These are phyloP conservation scores for Aphaenogaster floridana DNA, from an alignment of 1,140 invertebrate species.

Conservation along the genomic window DNA sequence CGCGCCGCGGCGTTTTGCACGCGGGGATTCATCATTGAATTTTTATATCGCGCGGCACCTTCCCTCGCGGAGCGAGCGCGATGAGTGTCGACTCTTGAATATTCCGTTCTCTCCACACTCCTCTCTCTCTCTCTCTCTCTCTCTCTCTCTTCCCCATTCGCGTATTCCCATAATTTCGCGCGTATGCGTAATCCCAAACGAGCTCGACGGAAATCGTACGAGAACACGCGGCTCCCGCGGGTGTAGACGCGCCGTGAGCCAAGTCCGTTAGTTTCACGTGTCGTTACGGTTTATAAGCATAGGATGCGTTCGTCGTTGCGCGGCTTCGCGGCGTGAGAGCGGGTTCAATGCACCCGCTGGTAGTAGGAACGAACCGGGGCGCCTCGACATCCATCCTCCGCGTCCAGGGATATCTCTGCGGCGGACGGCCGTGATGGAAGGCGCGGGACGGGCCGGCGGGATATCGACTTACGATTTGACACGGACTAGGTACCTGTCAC, in stretches of 20 bases:
- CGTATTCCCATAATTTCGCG: constrained; percentile 36
- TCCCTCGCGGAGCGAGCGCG: background rate
- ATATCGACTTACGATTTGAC: constrained; percentile 82
- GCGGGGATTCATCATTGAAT: constrained; percentile 49
- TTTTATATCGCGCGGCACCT: constrained; percentile 38
- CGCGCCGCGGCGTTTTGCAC: constrained; percentile 32
- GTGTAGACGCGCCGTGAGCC: constrained; percentile 65
- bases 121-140: background rate
- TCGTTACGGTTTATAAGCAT: constrained; percentile 86
- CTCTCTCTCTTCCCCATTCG: background rate
- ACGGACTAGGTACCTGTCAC: constrained; percentile 77
- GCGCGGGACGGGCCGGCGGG: constrained; percentile 43
- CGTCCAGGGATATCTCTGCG: constrained; percentile 75
- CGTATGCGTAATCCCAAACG: constrained; percentile 57
- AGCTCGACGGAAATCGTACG: constrained; percentile 55
- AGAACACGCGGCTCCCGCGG: constrained; percentile 53
- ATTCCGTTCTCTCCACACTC: background rate
- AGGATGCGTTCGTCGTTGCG: constrained; percentile 81
- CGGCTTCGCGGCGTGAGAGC: constrained; percentile 61
- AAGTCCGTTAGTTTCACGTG: constrained; percentile 84
- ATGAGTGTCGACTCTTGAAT: background rate
- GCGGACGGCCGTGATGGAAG: constrained; percentile 66
- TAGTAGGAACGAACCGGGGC: constrained; percentile 70
- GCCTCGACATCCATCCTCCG: constrained; percentile 76
- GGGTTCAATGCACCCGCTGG: constrained; percentile 80